Evolutionary conservation across 53 echinoderm and acorn worm genomes (phyloP), one percentile per base, ranked within the genome.

Genomic region (Holothuria leucospilota): DNA sequence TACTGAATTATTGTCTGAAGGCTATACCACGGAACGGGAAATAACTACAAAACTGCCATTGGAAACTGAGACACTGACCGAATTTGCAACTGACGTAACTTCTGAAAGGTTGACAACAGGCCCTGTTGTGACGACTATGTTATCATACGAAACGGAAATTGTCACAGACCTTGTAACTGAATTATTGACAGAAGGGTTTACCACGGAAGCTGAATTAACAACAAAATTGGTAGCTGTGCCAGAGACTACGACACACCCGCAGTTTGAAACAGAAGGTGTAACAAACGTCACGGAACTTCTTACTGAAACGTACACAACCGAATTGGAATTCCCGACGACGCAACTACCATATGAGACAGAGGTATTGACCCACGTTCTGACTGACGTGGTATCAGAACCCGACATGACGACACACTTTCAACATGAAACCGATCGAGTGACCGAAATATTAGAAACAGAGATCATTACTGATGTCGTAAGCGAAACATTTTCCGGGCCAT

Each of bases 321-420:
- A 64, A 64, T 0, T 64, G 64, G 20, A 64, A 64, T 28, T 16
- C 9, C 64, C 28, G 64, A 25, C 64, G 64, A 64, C 23, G 14
- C 64, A 64, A 64, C 64, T 64, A 13, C 64, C 8, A 34, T 39
- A 70, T 40, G 71, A 14, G 39, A 70, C 71, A 21, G 71, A 70
- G 10, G 38, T 70, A 70, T 20, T 14, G 29, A 70, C 71, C 38
- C 29, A 70, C 29, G 38, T 70, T 30, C 13, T 70, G 15, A 70
- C 71, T 34, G 71, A 70, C 27, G 10, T 28, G 39, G 12, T 70
- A 20, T 20, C 71, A 20, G 71, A 70, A 39, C 29, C 34, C 20
- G 71, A 70, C 29, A 11, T 30, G 71, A 30, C 71, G 49, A 49
- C 49, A 49, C 9, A 9, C 6, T 49, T 49, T 11, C 3, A 49